phyloP scores from a whole-genome alignment of 2,113 vertebrate species.

The Rhabdomys dilectus region DNA sequence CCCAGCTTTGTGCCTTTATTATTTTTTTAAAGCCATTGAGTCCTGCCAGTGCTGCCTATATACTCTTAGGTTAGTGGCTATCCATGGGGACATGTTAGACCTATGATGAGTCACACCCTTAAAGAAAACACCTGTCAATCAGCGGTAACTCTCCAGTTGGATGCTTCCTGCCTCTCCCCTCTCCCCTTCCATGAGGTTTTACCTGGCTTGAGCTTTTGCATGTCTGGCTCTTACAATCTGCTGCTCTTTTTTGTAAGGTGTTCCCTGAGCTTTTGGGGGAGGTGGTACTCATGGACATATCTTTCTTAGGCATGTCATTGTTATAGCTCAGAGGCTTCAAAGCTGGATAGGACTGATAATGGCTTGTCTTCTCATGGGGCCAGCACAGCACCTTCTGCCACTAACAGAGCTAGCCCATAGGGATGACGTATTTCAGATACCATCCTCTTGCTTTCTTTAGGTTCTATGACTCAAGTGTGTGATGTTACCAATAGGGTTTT shows the following conservation, averaged over 20 bases:
- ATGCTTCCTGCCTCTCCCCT: not conserved
- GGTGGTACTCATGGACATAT: too few relatives aligned
- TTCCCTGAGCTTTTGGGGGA: too few relatives aligned
- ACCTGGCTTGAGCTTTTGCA: not conserved
- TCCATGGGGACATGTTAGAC: too few relatives aligned
- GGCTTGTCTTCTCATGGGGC: too few relatives aligned
- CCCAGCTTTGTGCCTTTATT: not conserved
- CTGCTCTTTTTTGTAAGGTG: not conserved
- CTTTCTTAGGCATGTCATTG: not conserved
- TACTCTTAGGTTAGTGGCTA: not conserved
- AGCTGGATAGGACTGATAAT: not conserved
- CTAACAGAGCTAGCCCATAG: not conserved
- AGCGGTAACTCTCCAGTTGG: not conserved
- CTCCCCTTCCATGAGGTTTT: not conserved
- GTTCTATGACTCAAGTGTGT: not conserved
- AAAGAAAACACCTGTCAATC: not conserved
- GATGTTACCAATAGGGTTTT: not conserved
- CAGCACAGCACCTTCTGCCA: not conserved
- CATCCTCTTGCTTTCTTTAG: not conserved
- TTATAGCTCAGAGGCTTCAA: not conserved
- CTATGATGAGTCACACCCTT: not conserved
- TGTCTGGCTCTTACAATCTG: not conserved
- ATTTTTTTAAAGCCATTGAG: not conserved
- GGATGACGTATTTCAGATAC: not conserved
- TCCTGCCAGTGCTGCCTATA: not conserved